phyloP scores from a whole-genome alignment of 2,113 vertebrate genomes.

The Okapia johnstoni region DNA sequence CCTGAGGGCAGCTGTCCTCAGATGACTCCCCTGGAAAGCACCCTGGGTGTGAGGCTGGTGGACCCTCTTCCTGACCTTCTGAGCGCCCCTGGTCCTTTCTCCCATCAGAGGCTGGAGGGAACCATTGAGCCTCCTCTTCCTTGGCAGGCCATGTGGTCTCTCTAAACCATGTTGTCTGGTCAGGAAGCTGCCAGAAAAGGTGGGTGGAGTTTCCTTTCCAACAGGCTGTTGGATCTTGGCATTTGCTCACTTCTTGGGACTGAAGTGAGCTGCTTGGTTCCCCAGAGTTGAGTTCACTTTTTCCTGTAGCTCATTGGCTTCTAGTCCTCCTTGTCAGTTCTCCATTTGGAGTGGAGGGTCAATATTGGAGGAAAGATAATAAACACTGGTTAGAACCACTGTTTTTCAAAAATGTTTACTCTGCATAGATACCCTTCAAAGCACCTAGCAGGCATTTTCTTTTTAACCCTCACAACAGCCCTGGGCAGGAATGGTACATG shows the following conservation, averaged over 20 bases:
- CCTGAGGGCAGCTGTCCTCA: neutral
- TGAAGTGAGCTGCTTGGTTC: neutral
- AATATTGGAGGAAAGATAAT: neutral
- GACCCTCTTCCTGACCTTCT: neutral
- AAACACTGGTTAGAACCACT: neutral
- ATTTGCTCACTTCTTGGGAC: neutral
- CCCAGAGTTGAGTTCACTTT: neutral
- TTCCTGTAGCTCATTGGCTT: neutral
- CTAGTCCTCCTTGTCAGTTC: too few relatives aligned
- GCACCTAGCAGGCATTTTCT: neutral
- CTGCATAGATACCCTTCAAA: neutral
- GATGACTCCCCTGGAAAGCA: neutral
- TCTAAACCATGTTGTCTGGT: neutral
- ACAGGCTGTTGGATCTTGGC: neutral
- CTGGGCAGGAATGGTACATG: rapidly evolving
- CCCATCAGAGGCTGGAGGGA: neutral
- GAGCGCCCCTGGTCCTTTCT: neutral
- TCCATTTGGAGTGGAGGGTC: neutral
- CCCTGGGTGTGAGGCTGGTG: too few relatives aligned
- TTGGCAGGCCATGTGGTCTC: neutral
- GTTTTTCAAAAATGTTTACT: neutral
- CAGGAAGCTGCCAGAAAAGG: neutral
- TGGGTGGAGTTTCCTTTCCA: neutral
- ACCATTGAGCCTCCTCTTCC: neutral
- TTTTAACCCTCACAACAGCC: neutral